These are phyloP conservation scores for Cavia porcellus DNA, from an alignment of 2,113 vertebrate genomes.

Conservation along the genomic window DNA sequence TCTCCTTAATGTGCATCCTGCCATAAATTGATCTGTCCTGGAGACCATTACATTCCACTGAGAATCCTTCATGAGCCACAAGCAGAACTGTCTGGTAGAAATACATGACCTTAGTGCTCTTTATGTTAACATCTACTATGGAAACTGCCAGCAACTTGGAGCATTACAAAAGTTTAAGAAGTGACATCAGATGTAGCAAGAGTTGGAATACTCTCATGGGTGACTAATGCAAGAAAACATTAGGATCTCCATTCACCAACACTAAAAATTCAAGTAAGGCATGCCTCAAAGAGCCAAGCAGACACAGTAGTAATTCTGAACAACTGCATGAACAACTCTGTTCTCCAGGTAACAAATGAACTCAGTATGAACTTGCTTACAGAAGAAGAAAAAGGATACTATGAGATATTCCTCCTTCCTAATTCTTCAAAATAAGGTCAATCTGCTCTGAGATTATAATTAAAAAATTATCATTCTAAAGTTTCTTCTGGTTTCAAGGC, in stretches of 20 bases:
- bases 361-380: slow-evolving; percentile 4
- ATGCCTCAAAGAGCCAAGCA: slow-evolving; percentile 17
- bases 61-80: slow-evolving; percentile 7
- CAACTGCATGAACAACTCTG: not conserved
- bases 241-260: not conserved
- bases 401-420: not conserved
- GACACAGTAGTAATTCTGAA: slow-evolving; percentile 14
- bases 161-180: slow-evolving; percentile 51
- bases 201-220: slow-evolving; percentile 30
- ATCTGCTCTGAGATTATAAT: not conserved
- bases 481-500: slow-evolving; percentile 5
- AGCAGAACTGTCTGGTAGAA: not conserved
- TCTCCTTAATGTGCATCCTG: not conserved
- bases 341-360: not conserved
- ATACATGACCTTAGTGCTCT: not conserved
- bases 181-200: slow-evolving; percentile 29
- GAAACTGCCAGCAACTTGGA: not conserved
- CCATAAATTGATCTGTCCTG: not conserved
- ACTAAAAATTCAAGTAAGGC: slow-evolving; percentile 30
- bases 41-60: not conserved
- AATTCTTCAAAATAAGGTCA: slow-evolving; percentile 54
- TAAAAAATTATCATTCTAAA: not conserved
- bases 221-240: slow-evolving; percentile 34
- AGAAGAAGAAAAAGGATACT: not conserved
- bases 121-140: not conserved